These are phyloP conservation scores for Zaprionus gabonicus DNA, from an alignment of 1,140 invertebrate species.

Conservation along the genomic window DNA sequence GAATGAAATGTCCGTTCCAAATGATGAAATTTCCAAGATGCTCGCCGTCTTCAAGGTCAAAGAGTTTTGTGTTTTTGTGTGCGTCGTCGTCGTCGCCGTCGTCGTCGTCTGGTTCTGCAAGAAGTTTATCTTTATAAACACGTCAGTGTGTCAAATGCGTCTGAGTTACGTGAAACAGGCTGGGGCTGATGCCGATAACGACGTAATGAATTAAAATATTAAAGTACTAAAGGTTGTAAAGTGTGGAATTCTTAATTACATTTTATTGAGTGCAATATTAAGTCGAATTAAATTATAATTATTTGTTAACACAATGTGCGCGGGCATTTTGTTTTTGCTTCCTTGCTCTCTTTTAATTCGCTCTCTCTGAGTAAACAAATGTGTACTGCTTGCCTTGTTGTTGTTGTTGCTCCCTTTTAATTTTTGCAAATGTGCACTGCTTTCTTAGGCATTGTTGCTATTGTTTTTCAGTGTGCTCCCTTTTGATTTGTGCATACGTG, in stretches of 20 bases:
- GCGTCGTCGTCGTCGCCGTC: constrained; percentile 16
- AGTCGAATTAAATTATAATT: constrained; percentile 5
- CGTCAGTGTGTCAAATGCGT: constrained; percentile 77
- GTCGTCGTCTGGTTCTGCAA: constrained; percentile 17
- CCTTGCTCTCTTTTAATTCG: not conserved
- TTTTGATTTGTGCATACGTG: no score
- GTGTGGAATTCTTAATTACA: not conserved
- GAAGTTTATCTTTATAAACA: constrained; percentile 60
- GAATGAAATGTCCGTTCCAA: constrained; percentile 75
- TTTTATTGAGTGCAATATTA: constrained; percentile 2
- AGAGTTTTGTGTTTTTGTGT: constrained; percentile 50
- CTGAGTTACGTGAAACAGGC: constrained; percentile 62
- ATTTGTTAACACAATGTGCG: not conserved
- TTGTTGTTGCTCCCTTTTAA: no score
- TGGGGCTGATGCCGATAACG: constrained; percentile 5
- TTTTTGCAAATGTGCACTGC: no score
- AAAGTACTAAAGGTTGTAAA: not conserved
- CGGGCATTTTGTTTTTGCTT: not conserved
- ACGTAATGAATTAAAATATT: not conserved
- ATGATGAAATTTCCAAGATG: constrained; percentile 67
- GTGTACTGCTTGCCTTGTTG: no score
- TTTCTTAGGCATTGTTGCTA: no score
- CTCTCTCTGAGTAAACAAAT: no score
- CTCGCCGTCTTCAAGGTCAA: constrained; percentile 67
- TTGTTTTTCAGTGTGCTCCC: no score